Base-by-base conservation (phyloP, 2,113 vertebrate genomes). In the Rhipidura dahli region DNA sequence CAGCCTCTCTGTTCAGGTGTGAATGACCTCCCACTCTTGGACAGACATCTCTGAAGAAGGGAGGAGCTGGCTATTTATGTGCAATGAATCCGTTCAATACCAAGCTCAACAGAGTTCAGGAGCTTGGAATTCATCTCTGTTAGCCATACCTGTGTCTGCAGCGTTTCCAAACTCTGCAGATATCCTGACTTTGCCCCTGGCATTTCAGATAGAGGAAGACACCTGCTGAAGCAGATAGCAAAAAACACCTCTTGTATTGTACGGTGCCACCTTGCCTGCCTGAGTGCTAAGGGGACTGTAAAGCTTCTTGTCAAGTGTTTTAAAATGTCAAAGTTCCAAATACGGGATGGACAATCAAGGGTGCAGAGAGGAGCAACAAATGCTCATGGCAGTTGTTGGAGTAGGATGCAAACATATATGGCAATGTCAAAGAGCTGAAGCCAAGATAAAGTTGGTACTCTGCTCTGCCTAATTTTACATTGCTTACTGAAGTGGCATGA, bases 401-500 rank as follows among this genome's bases (percentile, higher is more conserved):
- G 11, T 12, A 73, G 22, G 30, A 56, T 4, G 1, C 2, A 4
- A 81, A 51, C 3, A 2, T 21, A 50, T 86, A 28, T 44, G 39
- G 23, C 45, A 35, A 45, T 16, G 6, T 30, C 31, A 64, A 72
- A 64, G 23, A 69, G 15, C 6, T 23, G 31, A 71, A 51, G 15
- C 6, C 21, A 57, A 68, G 33, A 76, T 60, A 26, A 39, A 17
- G 6, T 19, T 31, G 26, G 9, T 64, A 63, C 10, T 24, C n/a
- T 27, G 35, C 5, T 56, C 73, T 27, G 21, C 6, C 18, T 83
- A 39, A 72, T 45, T 71, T 91, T 15, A 5, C 15, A 21, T 51
- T 7, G 1, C 14, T 76, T 24, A 9, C 1, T 50, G 49, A 50
- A 68, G 35, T 10, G 12, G 6, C 0, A 0, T 59, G 39, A 35